Conservation (phyloP, 2,888 invertebrate genomes). For the Desoria tigrina region DNA sequence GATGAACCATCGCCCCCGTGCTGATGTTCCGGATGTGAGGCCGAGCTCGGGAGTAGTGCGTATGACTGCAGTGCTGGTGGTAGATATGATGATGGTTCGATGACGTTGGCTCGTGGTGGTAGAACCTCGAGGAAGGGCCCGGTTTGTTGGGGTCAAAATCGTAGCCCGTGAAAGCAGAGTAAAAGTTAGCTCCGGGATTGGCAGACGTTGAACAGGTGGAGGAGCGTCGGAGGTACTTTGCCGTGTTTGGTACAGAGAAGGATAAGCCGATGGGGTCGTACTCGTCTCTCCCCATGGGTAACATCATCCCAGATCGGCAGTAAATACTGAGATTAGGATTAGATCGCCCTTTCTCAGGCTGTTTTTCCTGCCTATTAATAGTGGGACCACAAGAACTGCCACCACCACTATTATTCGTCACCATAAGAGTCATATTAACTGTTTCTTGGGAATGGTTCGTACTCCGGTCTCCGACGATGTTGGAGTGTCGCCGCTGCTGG, state of each 20-base stretch:
- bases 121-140: conserved; percentile 40
- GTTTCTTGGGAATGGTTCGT: conserved; percentile 51
- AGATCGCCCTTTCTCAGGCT: conserved; percentile 30
- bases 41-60: conserved; percentile 22
- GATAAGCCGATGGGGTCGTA: conserved; percentile 30
- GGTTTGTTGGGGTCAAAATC: conserved; percentile 31
- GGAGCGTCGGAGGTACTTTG: conserved; percentile 31
- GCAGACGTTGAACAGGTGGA: conserved; percentile 38
- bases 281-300: neutral
- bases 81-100: conserved; percentile 25
- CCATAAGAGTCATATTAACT: conserved; percentile 49
- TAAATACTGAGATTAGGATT: conserved; percentile 38
- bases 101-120: conserved; percentile 31
- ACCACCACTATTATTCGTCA: conserved; percentile 32
- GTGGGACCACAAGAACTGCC: neutral
- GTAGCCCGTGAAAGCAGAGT: conserved; percentile 24
- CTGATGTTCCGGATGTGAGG: conserved; percentile 37
- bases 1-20: conserved; percentile 36
- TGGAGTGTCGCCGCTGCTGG: conserved; percentile 33
- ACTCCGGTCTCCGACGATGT: conserved; percentile 40
- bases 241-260: conserved; percentile 34
- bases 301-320: conserved; percentile 26
- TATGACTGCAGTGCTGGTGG: conserved; percentile 35
- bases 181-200: too few relatives aligned
- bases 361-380: neutral